Evolutionary conservation across 35 echinoderm and acorn worm genomes (phyloP).

Genomic region (Heliocidaris tuberculata): DNA sequence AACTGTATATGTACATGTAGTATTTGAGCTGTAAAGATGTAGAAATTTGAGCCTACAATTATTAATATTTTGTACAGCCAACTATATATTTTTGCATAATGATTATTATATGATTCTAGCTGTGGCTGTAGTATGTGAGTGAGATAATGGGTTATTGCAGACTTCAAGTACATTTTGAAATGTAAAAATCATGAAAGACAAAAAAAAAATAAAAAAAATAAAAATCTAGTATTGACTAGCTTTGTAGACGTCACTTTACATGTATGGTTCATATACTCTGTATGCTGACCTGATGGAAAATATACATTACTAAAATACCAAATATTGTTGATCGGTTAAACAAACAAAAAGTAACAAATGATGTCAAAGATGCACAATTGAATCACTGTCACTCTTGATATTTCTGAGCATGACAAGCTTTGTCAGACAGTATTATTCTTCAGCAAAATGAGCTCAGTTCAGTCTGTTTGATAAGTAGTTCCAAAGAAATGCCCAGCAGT

Average conservation of each 20-base stretch:
- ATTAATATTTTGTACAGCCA: conserved; percentile 40
- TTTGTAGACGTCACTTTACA: background rate
- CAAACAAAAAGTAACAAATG: too few relatives aligned
- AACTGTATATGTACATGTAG: conserved; percentile 32
- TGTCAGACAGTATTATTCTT: too few relatives aligned
- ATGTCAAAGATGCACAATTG: too few relatives aligned
- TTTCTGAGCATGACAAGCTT: too few relatives aligned
- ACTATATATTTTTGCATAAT: conserved; percentile 43
- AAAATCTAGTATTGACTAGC: background rate
- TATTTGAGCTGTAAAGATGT: conserved; percentile 28
- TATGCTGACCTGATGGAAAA: too few relatives aligned
- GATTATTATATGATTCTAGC: conserved; percentile 15
- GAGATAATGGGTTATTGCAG: background rate
- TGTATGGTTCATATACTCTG: too few relatives aligned
- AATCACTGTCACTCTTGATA: too few relatives aligned
- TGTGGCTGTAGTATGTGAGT: conserved; percentile 2
- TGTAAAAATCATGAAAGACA: background rate
- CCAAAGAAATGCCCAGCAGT: too few relatives aligned
- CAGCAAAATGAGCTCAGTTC: too few relatives aligned
- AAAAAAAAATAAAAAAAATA: background rate
- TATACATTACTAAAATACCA: too few relatives aligned
- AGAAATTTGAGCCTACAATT: conserved; percentile 30
- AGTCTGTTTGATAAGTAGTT: too few relatives aligned
- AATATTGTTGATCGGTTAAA: too few relatives aligned
- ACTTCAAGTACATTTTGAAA: background rate